Evolutionary conservation across 2,888 invertebrate species (phyloP).

Genomic region (Brenthis daphne): DNA sequence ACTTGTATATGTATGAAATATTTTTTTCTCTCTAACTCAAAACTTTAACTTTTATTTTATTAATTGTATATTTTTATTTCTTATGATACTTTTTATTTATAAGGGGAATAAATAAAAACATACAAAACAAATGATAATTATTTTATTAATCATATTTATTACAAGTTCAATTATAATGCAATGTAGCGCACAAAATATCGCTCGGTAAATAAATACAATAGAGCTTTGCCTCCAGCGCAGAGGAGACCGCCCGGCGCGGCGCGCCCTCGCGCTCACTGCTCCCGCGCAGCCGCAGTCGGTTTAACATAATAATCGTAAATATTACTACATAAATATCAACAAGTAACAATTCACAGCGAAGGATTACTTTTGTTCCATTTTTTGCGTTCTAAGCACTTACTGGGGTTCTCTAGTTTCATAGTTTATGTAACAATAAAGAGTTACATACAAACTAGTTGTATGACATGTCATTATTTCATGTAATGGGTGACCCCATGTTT

Average conservation of each 20-base stretch:
- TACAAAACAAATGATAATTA: background rate
- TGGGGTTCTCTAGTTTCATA: conserved; percentile 5
- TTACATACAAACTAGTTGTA: background rate
- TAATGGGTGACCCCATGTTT: too few relatives aligned
- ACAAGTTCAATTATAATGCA: background rate
- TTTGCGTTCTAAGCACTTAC: background rate
- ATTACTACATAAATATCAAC: conserved; percentile 35
- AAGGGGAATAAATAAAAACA: background rate
- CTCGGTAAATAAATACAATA: background rate
- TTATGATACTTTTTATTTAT: too few relatives aligned
- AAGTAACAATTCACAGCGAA: conserved; percentile 13
- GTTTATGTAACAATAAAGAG: conserved; percentile 15
- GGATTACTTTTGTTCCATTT: conserved; percentile 15
- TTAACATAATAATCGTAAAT: conserved; percentile 27
- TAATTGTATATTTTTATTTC: too few relatives aligned
- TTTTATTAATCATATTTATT: background rate
- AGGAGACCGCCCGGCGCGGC: conserved; percentile 42
- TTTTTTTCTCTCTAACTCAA: too few relatives aligned
- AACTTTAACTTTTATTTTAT: too few relatives aligned
- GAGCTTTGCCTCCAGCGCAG: background rate
- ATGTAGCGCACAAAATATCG: background rate
- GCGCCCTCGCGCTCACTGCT: conserved; percentile 30
- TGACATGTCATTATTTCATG: too few relatives aligned
- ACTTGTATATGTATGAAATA: too few relatives aligned
- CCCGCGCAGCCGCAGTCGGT: background rate